Evolutionary conservation across 35 echinoderm and acorn worm species (phyloP).

Genomic region (Heliocidaris erythrogramma): DNA sequence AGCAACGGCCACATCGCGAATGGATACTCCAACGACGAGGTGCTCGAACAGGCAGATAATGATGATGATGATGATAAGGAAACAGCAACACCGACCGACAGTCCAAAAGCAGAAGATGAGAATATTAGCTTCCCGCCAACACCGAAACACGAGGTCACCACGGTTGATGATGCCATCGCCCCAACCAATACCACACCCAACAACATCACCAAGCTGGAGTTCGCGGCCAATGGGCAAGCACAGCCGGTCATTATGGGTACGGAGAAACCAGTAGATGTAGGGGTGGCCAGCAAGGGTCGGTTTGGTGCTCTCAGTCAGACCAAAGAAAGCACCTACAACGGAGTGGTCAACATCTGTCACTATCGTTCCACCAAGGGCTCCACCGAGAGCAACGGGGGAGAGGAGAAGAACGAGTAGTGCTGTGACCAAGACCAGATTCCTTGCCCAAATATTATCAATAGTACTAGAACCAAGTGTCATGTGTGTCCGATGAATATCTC

Average conservation of each 20-base stretch:
- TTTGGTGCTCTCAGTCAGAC: constrained; percentile 78
- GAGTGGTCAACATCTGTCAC: constrained; percentile 95
- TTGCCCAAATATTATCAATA: background rate
- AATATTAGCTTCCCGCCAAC: constrained; percentile 6
- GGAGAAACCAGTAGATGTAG: background rate
- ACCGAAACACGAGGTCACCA: background rate
- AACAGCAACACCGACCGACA: background rate
- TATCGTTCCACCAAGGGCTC: constrained; percentile 34
- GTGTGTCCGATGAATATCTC: background rate
- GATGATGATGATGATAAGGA: constrained; percentile 44
- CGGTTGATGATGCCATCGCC: background rate
- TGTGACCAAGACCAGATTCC: background rate
- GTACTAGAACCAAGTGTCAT: constrained; percentile 2
- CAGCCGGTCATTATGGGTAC: background rate
- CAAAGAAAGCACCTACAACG: constrained; percentile 83
- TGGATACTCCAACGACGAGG: background rate
- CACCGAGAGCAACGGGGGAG: background rate
- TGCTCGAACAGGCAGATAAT: constrained; percentile 27
- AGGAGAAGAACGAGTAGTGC: background rate
- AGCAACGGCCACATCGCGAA: background rate
- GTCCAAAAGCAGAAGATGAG: background rate
- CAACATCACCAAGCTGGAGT: constrained; percentile 4
- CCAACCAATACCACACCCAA: background rate
- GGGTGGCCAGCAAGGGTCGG: constrained; percentile 77
- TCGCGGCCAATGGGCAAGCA: constrained; percentile 32